Evolutionary conservation across 2,888 invertebrate genomes (phyloP).

Genomic region (Poecilus cupreus): DNA sequence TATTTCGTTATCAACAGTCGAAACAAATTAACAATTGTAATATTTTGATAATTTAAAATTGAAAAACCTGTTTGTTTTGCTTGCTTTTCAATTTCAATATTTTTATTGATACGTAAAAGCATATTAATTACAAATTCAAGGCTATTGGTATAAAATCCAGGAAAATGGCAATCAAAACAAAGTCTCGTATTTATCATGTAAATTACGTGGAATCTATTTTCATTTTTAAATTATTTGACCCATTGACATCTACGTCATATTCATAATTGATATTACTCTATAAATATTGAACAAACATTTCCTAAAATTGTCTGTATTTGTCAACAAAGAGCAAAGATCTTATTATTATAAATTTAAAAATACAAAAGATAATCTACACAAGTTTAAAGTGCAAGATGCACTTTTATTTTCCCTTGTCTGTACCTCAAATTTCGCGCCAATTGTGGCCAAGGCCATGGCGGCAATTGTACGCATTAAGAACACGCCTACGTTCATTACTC

Average conservation of each 20-base stretch:
- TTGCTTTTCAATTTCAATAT: too few relatives aligned
- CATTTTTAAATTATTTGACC: background rate
- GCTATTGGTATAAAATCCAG: background rate
- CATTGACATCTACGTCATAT: background rate
- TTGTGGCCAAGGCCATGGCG: background rate
- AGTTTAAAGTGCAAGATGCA: too few relatives aligned
- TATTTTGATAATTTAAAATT: too few relatives aligned
- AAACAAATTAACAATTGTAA: too few relatives aligned
- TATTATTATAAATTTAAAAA: too few relatives aligned
- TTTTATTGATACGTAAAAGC: background rate
- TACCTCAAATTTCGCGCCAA: background rate
- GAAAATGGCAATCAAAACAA: background rate
- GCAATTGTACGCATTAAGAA: background rate
- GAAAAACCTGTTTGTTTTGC: too few relatives aligned
- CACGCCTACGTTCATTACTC: conserved; percentile 20
- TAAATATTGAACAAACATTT: background rate
- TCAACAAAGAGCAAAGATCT: too few relatives aligned
- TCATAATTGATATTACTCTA: background rate
- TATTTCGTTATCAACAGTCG: too few relatives aligned
- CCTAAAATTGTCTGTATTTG: too few relatives aligned
- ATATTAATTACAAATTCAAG: conserved; percentile 6
- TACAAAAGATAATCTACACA: too few relatives aligned
- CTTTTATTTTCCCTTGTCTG: too few relatives aligned
- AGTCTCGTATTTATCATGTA: background rate
- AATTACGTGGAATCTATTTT: background rate